phyloP scores from a whole-genome alignment of 30 jellyfish, hydroid and myxozoan genomes.

The Cassiopea xamachana region DNA sequence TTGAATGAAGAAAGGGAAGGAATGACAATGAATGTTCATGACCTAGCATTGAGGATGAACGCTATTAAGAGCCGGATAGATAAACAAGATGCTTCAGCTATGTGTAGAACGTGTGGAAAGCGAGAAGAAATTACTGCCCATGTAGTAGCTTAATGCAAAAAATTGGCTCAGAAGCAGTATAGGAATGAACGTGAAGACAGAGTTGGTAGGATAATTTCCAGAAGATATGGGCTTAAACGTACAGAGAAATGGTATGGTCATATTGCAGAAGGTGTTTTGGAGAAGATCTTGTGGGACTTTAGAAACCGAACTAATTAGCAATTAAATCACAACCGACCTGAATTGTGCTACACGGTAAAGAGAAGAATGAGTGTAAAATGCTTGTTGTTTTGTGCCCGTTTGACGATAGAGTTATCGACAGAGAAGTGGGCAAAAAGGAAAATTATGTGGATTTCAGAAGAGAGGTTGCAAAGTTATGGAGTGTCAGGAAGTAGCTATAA shows the following conservation, averaged over 20 bases:
- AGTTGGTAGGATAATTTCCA: not conserved
- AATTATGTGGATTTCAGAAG: too few relatives aligned
- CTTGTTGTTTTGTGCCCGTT: too few relatives aligned
- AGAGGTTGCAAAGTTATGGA: too few relatives aligned
- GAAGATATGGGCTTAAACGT: not conserved
- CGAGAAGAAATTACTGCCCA: not conserved
- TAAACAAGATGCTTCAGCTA: not conserved
- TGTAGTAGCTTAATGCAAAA: not conserved
- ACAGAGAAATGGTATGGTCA: not conserved
- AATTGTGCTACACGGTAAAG: too few relatives aligned
- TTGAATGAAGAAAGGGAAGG: not conserved
- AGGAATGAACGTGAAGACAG: not conserved
- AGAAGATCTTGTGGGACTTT: conserved; percentile 9
- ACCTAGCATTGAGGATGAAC: not conserved
- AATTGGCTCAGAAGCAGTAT: not conserved
- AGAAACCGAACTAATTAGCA: conserved; percentile 15
- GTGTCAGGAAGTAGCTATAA: too few relatives aligned
- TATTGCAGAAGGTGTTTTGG: conserved; percentile 21
- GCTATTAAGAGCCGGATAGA: not conserved
- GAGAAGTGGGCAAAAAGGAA: too few relatives aligned
- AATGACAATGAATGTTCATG: not conserved
- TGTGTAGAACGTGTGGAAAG: not conserved
- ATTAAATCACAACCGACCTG: too few relatives aligned
- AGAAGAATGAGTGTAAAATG: too few relatives aligned
- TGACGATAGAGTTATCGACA: too few relatives aligned